These are phyloP conservation scores for Dendrocopos noguchii DNA, from an alignment of 2,113 vertebrate species.

Conservation along the genomic window DNA sequence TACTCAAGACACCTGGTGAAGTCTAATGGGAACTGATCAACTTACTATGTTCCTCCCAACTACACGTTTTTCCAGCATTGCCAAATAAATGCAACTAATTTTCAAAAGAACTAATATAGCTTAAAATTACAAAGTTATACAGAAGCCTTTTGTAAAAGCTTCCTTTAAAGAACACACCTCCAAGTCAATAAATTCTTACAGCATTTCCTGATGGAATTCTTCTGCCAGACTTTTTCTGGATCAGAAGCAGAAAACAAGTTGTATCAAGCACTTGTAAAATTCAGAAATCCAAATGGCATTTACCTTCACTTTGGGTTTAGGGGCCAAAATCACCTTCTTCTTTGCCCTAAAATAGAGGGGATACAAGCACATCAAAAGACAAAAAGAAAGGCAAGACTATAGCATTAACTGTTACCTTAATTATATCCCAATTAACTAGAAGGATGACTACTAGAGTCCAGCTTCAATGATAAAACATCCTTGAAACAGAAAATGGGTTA, in stretches of 20 bases:
- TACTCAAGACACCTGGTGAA: background rate
- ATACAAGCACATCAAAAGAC: background rate
- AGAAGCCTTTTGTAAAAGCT: background rate
- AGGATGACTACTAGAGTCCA: background rate
- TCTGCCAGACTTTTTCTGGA: background rate
- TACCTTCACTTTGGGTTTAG: constrained; percentile 94
- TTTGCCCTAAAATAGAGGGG: constrained; percentile 82
- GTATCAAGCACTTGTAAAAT: background rate
- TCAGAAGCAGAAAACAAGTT: background rate
- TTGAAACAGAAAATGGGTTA: background rate
- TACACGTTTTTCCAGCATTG: background rate
- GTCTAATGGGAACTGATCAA: background rate
- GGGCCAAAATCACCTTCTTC: constrained; percentile 89
- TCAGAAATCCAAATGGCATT: background rate
- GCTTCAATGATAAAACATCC: background rate
- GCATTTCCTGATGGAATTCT: background rate
- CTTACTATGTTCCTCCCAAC: background rate
- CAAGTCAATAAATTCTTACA: background rate
- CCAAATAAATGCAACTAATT: background rate
- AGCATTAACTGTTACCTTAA: background rate
- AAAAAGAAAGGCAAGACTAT: background rate
- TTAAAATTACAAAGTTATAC: background rate
- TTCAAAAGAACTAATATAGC: background rate
- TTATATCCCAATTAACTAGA: background rate
- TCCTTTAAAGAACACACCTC: background rate